Base-by-base conservation (phyloP, 2,797 vertebrate species). In the Dermochelys coriacea region DNA sequence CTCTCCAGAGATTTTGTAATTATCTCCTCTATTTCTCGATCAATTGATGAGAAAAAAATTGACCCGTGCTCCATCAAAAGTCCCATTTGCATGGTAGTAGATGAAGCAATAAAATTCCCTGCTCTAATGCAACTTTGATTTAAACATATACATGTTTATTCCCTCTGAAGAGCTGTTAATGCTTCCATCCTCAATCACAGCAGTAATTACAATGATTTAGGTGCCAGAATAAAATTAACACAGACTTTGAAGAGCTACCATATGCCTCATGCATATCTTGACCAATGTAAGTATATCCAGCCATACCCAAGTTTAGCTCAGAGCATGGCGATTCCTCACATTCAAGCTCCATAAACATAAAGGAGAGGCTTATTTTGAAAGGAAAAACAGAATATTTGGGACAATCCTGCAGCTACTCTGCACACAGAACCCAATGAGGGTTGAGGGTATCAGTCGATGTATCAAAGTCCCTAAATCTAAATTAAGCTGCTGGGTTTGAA, bases 21-120 rank as follows among this genome's bases (percentile, higher is more conserved):
- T 96, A 74, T 82, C 31, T 91, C 49, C 27, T 87, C 49, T 84
- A 71, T 85, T 68, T 87, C 41, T 79, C 87, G 8, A 82, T 95
- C 37, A 91, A 12, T 41, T 92, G 50, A 51, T 86, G 45, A 91
- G 3, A n/a, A 14, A 37, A 90, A 82, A 34, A 84, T n/a, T 91
- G 41, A 95, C 8, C 55, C 59, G 4, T 34, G 95, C 75, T 87
- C n/a, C 71, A 47, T 75, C 55, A 31, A 86, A 93, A 87, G 92
- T 1, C 61, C 16, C n/a, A 75, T 68, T 54, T 82, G 10, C 41
- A 75, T 10, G 34, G 50, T 57, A 86, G 49, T 52, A 80, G n/a
- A 82, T 87, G 54, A 1, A 88, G 68, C 49, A 55, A 16, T 86
- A 81, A 82, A 80, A 74, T 79, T 31, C 47, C 6, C 85, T 80